Evolutionary conservation across 2,888 invertebrate genomes (phyloP), one percentile per base, ranked within the genome.

Genomic region (Cheiracanthium punctorium): DNA sequence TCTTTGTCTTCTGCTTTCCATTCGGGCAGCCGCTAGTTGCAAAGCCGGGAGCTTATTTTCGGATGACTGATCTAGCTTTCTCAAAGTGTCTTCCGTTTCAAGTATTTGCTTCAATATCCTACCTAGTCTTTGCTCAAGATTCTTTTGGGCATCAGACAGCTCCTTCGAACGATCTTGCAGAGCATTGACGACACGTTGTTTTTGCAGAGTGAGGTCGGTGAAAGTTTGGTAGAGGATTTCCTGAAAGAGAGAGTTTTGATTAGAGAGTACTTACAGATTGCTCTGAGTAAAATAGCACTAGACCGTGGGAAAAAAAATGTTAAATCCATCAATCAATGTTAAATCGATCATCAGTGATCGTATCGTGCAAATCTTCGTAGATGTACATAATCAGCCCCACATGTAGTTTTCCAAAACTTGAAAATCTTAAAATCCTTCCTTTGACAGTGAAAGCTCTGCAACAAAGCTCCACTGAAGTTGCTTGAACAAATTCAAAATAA

Each of bases 1-100:
- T n/a, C 87, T 73, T 29, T 69, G 74, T 14, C 87, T 30, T n/a
- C 87, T 43, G 1, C 58, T 74, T 30, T 82, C 82, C 82, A 87
- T 80, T 20, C 82, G 58, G 37, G 33, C 74, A 1, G 76, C 52
- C 0, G 87, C 87, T 28, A 87, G 48, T 33, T 79, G 74, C 75
- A 87, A 30, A 28, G 69, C 24, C 0, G 82, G 82, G 8, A 74
- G 28, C 67, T 87, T 87, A n/a, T 65, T 17, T 0, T 82, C 82
- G 30, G 75, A 28, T 0, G 87, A 37, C 5, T 79, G 74, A 0
- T 82, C 80, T n/a, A 87, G 48, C 24, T 75, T 79, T 17, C 29
- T 58, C 12, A 82, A 29, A n/a, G 82, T 79, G 72, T 75, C 64
- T 43, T 87, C 82, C 5, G 80, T 52, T 7, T 87, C 82, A 70